Percentiles rank a stretch among this genome's conserved stretches.
Evolutionary conservation across 1,140 invertebrate genomes (phyloP).

Genomic region (Drosophila melanica): DNA sequence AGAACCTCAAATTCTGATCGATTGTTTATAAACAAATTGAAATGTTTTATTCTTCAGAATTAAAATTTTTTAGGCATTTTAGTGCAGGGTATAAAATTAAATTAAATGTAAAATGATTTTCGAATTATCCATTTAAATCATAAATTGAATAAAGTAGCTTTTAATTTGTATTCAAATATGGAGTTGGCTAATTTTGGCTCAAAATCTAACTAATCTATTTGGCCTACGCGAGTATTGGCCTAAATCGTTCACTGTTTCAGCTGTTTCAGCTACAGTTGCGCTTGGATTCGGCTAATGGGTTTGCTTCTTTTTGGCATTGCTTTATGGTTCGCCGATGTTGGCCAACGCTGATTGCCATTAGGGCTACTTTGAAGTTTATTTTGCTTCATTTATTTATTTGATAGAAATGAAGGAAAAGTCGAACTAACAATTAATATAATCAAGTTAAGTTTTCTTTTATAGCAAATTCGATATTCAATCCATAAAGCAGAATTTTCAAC

Average conservation of each 20-base stretch:
- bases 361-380: conserved; percentile 25
- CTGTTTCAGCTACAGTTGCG: conserved; percentile 1
- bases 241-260: conserved; percentile 52
- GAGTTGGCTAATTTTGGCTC: conserved; percentile 34
- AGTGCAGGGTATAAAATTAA: conserved; percentile 3
- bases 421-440: too few species aligned
- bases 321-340: conserved; percentile 58
- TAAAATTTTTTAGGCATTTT: neutral
- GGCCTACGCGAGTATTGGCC: conserved; percentile 54
- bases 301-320: conserved; percentile 38
- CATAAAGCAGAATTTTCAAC: too few species aligned
- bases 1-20: too few species aligned
- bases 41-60: neutral
- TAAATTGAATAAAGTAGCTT: conserved; percentile 9
- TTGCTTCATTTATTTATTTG: neutral
- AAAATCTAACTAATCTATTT: conserved; percentile 58
- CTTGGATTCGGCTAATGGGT: conserved; percentile 49
- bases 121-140: conserved; percentile 8
- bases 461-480: too few species aligned
- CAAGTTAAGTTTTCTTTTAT: too few species aligned
- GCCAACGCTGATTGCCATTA: conserved; percentile 22
- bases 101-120: conserved; percentile 16
- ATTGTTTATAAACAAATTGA: too few species aligned
- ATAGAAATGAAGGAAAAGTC: too few species aligned
- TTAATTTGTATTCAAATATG: conserved; percentile 1